Conservation (phyloP, 2,113 vertebrate genomes). For the Lichenostomus cassidix region DNA sequence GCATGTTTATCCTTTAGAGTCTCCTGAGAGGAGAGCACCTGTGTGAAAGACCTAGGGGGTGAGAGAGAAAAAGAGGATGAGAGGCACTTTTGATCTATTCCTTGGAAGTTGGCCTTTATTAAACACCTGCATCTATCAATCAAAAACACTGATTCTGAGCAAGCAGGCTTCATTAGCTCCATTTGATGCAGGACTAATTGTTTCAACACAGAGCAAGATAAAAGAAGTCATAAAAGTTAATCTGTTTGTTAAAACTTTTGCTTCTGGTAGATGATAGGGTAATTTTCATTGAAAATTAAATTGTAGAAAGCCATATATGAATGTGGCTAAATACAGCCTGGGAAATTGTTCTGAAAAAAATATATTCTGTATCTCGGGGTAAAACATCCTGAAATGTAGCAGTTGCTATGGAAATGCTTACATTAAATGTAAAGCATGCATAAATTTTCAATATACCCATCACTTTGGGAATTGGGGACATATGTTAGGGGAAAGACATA, state of each 20-base stretch:
- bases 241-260: neutral
- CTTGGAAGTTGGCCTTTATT: neutral
- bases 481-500: slow-evolving; percentile 18
- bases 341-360: slow-evolving; percentile 5
- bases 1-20: neutral
- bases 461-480: neutral
- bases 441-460: slow-evolving; percentile 35
- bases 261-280: neutral
- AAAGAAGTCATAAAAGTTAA: neutral
- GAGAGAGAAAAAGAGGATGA: neutral
- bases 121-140: neutral
- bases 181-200: neutral
- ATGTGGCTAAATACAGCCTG: slow-evolving; percentile 49
- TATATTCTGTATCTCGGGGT: neutral
- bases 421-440: slow-evolving; percentile 53
- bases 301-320: neutral
- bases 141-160: neutral
- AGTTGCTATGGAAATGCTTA: slow-evolving; percentile 60
- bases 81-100: neutral
- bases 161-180: neutral
- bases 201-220: neutral
- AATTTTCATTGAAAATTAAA: slow-evolving; percentile 46
- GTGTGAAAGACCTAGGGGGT: neutral
- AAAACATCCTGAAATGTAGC: slow-evolving; percentile 28
- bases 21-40: neutral